Percentiles rank a stretch among this genome's conserved stretches.
Conservation (phyloP, 2,797 vertebrate species). For the Gymnoscopelus braueri region DNA sequence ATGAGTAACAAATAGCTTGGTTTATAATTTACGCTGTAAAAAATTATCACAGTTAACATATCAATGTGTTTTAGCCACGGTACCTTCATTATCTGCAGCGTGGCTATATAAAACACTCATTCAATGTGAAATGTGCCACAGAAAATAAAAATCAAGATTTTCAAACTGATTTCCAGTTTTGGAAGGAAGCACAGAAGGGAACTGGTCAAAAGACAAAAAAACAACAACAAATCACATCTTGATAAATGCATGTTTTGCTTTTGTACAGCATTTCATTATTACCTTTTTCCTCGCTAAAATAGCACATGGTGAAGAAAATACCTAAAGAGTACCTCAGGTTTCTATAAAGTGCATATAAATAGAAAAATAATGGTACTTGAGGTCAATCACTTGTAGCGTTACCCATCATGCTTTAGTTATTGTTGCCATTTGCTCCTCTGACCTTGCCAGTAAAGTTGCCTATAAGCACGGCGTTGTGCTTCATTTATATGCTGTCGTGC, state of each 20-base stretch:
- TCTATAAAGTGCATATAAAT: conserved; percentile 74
- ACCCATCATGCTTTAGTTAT: background rate
- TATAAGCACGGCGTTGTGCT: background rate
- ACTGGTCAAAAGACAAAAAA: background rate
- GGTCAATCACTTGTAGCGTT: conserved; percentile 25
- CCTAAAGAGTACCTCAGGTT: conserved; percentile 60
- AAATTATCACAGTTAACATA: conserved; percentile 48
- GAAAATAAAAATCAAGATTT: conserved; percentile 20
- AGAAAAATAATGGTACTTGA: conserved; percentile 51
- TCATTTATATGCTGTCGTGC: too few relatives aligned
- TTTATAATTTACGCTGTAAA: conserved; percentile 68
- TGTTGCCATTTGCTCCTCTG: background rate
- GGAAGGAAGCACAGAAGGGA: conserved; percentile 6
- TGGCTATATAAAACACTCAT: conserved; percentile 49
- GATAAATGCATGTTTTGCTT: conserved; percentile 26
- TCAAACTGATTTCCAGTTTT: conserved; percentile 41
- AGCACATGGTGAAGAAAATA: conserved; percentile 27
- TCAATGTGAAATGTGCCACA: conserved; percentile 35
- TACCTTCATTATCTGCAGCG: conserved; percentile 45
- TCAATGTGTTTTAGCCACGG: conserved; percentile 37
- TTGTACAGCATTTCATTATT: conserved; percentile 38
- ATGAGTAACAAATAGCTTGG: conserved; percentile 59
- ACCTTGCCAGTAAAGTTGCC: background rate
- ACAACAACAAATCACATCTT: conserved; percentile 12
- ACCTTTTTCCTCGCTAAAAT: conserved; percentile 23